A percentile compares a stretch with the other conserved stretches of the same genome.
These are phyloP conservation scores for Suillia variegata DNA, from an alignment of 2,888 invertebrate genomes.

Conservation along the genomic window DNA sequence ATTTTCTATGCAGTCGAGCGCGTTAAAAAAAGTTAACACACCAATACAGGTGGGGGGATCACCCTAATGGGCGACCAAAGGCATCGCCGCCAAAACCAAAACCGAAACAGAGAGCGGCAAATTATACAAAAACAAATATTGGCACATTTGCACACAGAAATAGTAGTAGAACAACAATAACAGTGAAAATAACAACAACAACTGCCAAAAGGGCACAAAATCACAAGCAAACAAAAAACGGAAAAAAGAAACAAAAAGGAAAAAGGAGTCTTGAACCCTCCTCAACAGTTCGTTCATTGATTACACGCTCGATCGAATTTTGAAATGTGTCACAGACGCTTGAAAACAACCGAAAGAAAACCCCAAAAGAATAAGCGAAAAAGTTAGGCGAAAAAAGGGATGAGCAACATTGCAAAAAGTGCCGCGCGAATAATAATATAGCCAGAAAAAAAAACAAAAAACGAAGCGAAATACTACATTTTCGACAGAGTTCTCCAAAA, in stretches of 20 bases:
- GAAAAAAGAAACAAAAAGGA: neutral
- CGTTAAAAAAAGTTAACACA: slow-evolving; percentile 41
- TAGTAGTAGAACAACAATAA: neutral
- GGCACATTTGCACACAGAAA: slow-evolving; percentile 1
- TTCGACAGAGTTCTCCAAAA: no score
- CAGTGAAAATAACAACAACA: neutral
- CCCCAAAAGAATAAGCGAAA: slow-evolving; percentile 1
- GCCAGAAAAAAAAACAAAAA: slow-evolving; percentile 26
- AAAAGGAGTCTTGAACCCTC: neutral
- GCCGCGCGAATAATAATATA: slow-evolving; percentile 24
- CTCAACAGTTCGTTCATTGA: slow-evolving; percentile 42
- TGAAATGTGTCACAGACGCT: slow-evolving; percentile 42
- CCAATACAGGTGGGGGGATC: no score
- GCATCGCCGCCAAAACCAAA: no score
- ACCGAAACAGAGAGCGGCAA: no score
- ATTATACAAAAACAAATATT: slow-evolving; percentile 13
- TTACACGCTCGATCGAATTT: slow-evolving; percentile 49
- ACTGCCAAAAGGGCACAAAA: no score
- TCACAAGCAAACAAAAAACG: no score
- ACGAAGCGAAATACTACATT: neutral
- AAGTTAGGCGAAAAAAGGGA: no score
- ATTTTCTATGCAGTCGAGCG: slow-evolving; percentile 42
- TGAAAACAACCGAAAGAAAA: neutral
- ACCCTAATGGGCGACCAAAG: no score
- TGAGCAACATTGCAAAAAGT: slow-evolving; percentile 30